These are phyloP conservation scores for Lates calcarifer DNA, from an alignment of 2,113 vertebrate genomes.

Conservation along the genomic window DNA sequence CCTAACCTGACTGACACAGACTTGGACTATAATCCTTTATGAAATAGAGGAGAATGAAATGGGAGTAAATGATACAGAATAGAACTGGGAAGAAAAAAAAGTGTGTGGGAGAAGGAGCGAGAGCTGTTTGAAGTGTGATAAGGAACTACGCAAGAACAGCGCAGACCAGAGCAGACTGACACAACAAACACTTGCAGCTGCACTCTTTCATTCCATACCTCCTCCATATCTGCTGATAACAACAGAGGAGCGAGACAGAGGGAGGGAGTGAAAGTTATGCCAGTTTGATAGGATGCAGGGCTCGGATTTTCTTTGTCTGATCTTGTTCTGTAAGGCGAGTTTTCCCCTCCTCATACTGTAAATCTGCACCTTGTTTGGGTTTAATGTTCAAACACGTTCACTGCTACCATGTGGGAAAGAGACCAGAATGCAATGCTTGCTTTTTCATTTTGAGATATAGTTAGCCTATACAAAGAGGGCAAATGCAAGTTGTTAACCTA, in stretches of 20 bases:
- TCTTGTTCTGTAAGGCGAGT: slow-evolving; percentile 4
- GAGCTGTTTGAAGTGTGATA: slow-evolving; percentile 76
- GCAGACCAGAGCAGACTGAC: slow-evolving; percentile 66
- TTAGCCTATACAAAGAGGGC: slow-evolving; percentile 9
- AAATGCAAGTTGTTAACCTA: slow-evolving; percentile 33
- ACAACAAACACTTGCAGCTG: slow-evolving; percentile 78
- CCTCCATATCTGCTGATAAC: slow-evolving; percentile 75
- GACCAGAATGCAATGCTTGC: neutral
- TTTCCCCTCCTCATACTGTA: neutral
- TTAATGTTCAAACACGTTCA: neutral
- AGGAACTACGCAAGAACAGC: slow-evolving; percentile 60
- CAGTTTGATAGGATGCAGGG: slow-evolving; percentile 49
- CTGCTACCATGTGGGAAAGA: neutral
- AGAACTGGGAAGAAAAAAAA: slow-evolving; percentile 43
- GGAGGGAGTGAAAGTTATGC: slow-evolving; percentile 57
- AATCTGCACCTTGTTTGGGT: slow-evolving; percentile 1
- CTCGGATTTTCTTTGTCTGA: slow-evolving; percentile 36
- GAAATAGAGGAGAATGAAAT: slow-evolving; percentile 50
- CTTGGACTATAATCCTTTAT: slow-evolving; percentile 37
- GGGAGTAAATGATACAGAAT: slow-evolving; percentile 50
- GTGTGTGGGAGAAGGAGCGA: slow-evolving; percentile 63
- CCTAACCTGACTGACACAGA: slow-evolving; percentile 22
- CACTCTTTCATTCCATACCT: slow-evolving; percentile 66
- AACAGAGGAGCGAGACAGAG: slow-evolving; percentile 30
- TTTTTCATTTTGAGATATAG: neutral